Percentiles rank a stretch among this genome's conserved stretches.
These are phyloP conservation scores for Erythrolamprus reginae DNA, from an alignment of 2,113 vertebrate species.

Conservation along the genomic window DNA sequence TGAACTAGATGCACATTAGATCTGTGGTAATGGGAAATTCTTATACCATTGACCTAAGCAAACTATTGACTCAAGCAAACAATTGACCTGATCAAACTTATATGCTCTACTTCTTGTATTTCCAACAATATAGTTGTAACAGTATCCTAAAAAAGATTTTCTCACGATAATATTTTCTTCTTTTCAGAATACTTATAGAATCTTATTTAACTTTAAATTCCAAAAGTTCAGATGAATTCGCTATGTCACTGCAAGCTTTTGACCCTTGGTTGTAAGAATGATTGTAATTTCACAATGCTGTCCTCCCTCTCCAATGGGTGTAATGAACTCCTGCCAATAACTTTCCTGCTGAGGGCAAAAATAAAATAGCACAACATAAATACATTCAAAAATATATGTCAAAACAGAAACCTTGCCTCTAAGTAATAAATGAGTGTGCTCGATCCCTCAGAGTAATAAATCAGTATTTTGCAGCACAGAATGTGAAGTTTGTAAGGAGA, in stretches of 20 bases:
- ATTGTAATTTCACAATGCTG: neutral
- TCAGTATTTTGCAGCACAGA: neutral
- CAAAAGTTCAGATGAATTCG: neutral
- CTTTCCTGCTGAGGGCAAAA: neutral
- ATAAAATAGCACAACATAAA: neutral
- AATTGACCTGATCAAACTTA: neutral
- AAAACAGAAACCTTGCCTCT: neutral
- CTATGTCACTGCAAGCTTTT: neutral
- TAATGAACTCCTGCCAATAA: conserved; percentile 1
- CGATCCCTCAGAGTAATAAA: neutral
- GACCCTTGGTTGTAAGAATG: neutral
- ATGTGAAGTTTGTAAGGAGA: neutral
- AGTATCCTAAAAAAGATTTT: neutral
- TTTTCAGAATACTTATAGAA: neutral
- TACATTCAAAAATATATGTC: neutral
- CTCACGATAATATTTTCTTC: neutral
- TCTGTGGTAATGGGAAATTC: neutral
- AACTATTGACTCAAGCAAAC: neutral
- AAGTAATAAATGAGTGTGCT: conserved; percentile 11
- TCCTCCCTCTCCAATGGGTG: neutral
- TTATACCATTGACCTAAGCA: neutral
- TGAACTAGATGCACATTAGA: neutral
- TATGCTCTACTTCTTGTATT: neutral
- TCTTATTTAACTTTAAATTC: neutral
- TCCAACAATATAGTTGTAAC: neutral